Evolutionary conservation across 2,113 vertebrate genomes (phyloP), one percentile per base, ranked within the genome.

Genomic region (Mixornis gularis): DNA sequence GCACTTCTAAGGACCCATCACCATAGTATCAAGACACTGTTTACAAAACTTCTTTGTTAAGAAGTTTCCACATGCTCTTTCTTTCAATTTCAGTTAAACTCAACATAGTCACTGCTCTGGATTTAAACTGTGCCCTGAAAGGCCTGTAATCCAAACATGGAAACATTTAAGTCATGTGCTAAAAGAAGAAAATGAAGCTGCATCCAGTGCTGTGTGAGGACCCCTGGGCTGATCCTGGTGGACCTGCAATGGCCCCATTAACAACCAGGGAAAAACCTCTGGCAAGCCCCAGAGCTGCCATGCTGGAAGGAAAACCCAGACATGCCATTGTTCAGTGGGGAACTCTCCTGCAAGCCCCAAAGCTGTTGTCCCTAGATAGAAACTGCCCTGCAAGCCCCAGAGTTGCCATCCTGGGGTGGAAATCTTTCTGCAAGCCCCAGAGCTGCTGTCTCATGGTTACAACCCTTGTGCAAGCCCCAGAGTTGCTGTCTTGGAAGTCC

Each of bases 91-190:
- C 12, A 7, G 65, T 84, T 89, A 89, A 95, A 89, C 52, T 64
- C 80, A 65, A 10, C 36, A 38, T 30, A 91, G 72, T 84, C 77
- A 68, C 34, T 53, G 62, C 52, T 92, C 49, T 78, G 83, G 64
- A 88, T 96, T 94, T 92, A 81, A 95, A 64, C 62, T 60, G 44
- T 79, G 24, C 32, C 81, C 53, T 79, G 49, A 88, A 90, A 85
- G 46, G 56, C 46, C 65, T 89, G 46, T 71, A 92, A 84, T 95
- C 88, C 86, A 95, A 96, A 96, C 92, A 93, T 72, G 94, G 92
- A 92, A 94, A 93, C 34, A 36, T 65, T 95, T 79, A 79, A 78
- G 84, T 92, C 80, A 72, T 81, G 12, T 0, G 0, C 87, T 90
- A 90, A 93, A 96, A 72, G 52, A 46, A 69, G 86, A 79, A 86